Evolutionary conservation across 2,113 vertebrate species (phyloP).

Genomic region (Erythrocercus mccallii): DNA sequence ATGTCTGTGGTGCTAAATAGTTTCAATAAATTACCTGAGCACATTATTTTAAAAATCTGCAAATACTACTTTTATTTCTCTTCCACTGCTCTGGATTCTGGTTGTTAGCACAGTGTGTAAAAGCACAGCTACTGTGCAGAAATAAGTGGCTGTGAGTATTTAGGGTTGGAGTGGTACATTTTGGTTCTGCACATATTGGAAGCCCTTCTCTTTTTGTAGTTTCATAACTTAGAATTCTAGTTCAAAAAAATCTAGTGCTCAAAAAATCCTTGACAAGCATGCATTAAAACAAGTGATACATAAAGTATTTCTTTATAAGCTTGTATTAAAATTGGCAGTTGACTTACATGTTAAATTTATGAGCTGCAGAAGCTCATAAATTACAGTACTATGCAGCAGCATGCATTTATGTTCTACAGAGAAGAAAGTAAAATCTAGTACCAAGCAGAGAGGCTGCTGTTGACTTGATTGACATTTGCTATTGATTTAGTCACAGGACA

Average conservation of each 20-base stretch:
- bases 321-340: not conserved
- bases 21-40: not conserved
- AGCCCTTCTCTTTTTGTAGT: not conserved
- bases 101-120: not conserved
- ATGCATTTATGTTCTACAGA: not conserved
- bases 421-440: not conserved
- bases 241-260: not conserved
- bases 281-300: not conserved
- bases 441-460: not conserved
- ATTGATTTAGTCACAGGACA: not conserved
- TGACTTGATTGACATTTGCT: no score
- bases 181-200: not conserved
- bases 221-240: not conserved
- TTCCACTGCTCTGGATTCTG: not conserved
- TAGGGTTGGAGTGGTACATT: not conserved
- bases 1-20: not conserved
- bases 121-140: not conserved
- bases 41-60: not conserved
- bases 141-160: not conserved
- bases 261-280: not conserved
- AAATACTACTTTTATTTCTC: not conserved
- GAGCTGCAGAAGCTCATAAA: not conserved
- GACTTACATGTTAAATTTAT: not conserved
- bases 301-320: not conserved
- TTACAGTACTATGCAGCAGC: not conserved